phyloP scores from a whole-genome alignment of 2,888 invertebrate species.

The Diabrotica balteata region DNA sequence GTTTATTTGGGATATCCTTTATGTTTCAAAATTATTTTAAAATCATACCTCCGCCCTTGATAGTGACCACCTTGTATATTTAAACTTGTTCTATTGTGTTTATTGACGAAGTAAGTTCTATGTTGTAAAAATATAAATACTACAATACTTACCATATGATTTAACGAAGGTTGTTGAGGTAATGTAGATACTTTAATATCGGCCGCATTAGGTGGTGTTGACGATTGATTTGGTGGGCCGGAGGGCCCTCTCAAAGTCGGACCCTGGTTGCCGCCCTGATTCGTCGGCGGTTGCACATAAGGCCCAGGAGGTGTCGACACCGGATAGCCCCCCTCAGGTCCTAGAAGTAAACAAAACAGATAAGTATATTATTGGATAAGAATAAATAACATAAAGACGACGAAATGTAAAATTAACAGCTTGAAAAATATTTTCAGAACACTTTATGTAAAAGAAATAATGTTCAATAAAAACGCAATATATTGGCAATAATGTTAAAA shows the following conservation, averaged over 20 bases:
- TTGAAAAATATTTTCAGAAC: background rate
- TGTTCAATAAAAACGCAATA: too few species aligned
- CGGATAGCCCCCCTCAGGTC: constrained; percentile 53
- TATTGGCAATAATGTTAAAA: too few species aligned
- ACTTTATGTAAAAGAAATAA: too few species aligned
- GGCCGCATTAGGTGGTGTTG: constrained; percentile 59
- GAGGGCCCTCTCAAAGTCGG: constrained; percentile 55
- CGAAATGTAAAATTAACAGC: background rate
- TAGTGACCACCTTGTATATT: too few species aligned
- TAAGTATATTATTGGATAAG: too few species aligned
- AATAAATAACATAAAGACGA: background rate
- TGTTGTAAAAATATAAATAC: too few species aligned
- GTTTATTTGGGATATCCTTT: too few species aligned
- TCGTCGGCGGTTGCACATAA: constrained; percentile 53
- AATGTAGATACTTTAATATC: constrained; percentile 54
- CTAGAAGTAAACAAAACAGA: constrained; percentile 39
- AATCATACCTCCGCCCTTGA: too few species aligned
- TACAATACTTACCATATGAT: constrained; percentile 45
- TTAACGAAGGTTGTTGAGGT: constrained; percentile 50
- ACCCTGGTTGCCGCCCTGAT: constrained; percentile 57
- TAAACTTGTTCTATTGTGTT: too few species aligned
- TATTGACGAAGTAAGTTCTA: too few species aligned
- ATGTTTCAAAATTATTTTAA: too few species aligned
- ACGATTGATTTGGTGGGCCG: constrained; percentile 58
- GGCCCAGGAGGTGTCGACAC: constrained; percentile 43